phyloP scores from a whole-genome alignment of 2,888 invertebrate genomes.

The Anticlea derivata region DNA sequence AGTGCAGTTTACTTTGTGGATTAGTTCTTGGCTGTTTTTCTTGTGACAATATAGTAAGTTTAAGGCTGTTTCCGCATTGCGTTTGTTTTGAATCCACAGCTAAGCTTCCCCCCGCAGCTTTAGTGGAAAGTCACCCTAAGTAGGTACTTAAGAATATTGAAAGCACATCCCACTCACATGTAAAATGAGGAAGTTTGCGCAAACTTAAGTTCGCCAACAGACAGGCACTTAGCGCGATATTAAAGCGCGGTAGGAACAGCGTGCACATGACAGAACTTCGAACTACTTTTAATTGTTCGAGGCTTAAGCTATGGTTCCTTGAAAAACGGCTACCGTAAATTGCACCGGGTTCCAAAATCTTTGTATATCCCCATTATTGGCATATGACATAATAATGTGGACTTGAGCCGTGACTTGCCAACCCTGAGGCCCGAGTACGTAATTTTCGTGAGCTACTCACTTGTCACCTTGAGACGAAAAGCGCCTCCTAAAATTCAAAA shows the following conservation, averaged over 20 bases:
- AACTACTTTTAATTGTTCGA: conserved; percentile 47
- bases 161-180: conserved; percentile 3
- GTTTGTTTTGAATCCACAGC: too few relatives aligned
- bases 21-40: conserved; percentile 5
- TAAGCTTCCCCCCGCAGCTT: too few relatives aligned
- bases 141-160: conserved; percentile 11
- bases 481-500: too few relatives aligned
- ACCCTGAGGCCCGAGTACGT: too few relatives aligned
- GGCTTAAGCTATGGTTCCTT: not conserved
- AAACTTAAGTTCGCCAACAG: conserved; percentile 21
- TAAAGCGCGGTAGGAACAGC: conserved; percentile 27
- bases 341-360: too few relatives aligned
- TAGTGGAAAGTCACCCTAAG: too few relatives aligned
- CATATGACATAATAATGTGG: too few relatives aligned
- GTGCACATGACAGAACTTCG: conserved; percentile 39
- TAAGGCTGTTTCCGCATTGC: too few relatives aligned
- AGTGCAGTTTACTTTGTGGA: conserved; percentile 23
- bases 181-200: conserved; percentile 15
- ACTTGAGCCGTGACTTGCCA: too few relatives aligned
- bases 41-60: not conserved
- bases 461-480: too few relatives aligned
- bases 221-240: conserved; percentile 32
- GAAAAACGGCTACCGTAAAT: not conserved
- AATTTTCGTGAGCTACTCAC: too few relatives aligned
- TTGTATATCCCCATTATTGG: too few relatives aligned